Conservation (phyloP, 2,888 invertebrate species). For the Cabera pusaria region DNA sequence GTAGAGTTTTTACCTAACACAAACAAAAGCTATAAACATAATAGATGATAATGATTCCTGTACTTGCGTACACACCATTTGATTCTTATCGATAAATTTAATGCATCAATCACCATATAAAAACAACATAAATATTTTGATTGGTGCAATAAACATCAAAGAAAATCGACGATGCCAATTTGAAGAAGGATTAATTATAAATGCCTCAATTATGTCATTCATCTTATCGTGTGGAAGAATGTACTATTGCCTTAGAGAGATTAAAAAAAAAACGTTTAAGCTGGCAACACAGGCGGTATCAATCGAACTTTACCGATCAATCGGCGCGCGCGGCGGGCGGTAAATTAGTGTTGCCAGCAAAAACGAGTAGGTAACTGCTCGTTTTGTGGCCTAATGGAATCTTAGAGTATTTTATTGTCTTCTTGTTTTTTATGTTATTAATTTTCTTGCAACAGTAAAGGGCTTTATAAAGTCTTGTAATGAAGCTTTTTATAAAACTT, state of each 20-base stretch:
- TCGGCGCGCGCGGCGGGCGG: conserved; percentile 41
- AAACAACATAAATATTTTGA: conserved; percentile 29
- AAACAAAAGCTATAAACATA: too few species aligned
- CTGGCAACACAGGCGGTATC: conserved; percentile 26
- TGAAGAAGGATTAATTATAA: conserved; percentile 24
- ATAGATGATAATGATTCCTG: too few species aligned
- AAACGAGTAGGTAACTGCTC: conserved; percentile 33
- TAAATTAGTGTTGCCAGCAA: conserved; percentile 50
- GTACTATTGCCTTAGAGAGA: conserved; percentile 8
- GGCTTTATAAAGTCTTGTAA: too few species aligned
- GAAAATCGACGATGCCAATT: conserved; percentile 27
- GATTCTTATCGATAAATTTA: conserved; percentile 3
- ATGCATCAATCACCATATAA: conserved; percentile 13
- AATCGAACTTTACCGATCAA: conserved; percentile 35
- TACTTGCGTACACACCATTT: not conserved
- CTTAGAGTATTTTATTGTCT: conserved; percentile 16
- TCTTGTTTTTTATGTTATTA: conserved; percentile 22
- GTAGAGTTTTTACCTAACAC: too few species aligned
- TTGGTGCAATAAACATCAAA: conserved; percentile 28
- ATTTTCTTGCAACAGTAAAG: conserved; percentile 3
- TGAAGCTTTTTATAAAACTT: too few species aligned
- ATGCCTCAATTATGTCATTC: conserved; percentile 31
- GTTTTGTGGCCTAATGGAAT: conserved; percentile 19
- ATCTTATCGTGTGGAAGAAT: conserved; percentile 22
- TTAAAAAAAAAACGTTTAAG: conserved; percentile 7